Base-by-base conservation (phyloP, 2,797 vertebrate genomes). In the Basileuterus tristriatus region DNA sequence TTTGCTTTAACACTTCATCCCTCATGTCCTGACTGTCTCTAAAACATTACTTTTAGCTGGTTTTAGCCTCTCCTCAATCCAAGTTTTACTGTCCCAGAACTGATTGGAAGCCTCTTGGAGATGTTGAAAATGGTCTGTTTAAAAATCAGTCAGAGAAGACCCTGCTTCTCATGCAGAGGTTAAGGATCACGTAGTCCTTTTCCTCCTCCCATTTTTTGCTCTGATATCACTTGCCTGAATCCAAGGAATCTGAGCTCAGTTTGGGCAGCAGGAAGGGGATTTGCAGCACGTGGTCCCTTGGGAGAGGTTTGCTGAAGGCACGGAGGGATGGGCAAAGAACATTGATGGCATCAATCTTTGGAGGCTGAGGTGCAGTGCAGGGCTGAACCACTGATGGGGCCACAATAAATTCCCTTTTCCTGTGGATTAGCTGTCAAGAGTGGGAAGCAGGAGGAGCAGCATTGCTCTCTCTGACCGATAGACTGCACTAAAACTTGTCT, bases 1-100 rank as follows among this genome's bases (percentile, higher is more conserved):
- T 96, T 97, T 93, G 89, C 71, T 86, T 75, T 71, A 89, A 72
- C 94, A 92, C 95, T 80, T 94, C 87, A 93, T 84, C 63, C 79
- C 27, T 95, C 83, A 74, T 78, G 89, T 89, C 87, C 72, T 62
- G 85, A 52, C 76, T 93, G 78, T 95, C 89, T 96, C n/a, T 49
- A 41, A 89, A 95, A 47, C 37, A 49, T 83, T n/a, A 32, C 15
- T 88, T 90, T 77, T 72, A 84, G 39, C 83, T 89, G 78, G 4
- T 30, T 92, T 94, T 71, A 82, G 41, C 71, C 49, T 92, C 43
- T 85, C 75, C 76, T 85, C 76, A 52, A 1, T 77, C 89, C 75
- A 80, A 95, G 68, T 44, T 52, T 78, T 75, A n/a, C 81, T 1
- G 3, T 90, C 94, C 68, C 82, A 92, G 70, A 82, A n/a, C 63